Base-by-base conservation (phyloP, 2,797 vertebrate genomes). In the Eutrigla gurnardus region DNA sequence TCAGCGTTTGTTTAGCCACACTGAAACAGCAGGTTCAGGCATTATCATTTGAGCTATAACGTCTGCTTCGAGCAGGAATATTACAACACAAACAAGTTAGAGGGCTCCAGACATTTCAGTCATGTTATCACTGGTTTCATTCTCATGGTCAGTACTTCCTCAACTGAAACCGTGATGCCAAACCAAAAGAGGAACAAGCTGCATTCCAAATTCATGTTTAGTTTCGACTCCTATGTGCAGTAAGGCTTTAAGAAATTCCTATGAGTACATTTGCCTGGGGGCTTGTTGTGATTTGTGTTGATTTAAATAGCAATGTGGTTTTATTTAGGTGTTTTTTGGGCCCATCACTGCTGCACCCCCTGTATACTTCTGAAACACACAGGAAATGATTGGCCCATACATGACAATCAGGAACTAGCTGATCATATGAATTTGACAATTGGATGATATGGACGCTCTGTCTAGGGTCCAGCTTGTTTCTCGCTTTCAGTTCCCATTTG, bases 141-240 rank as follows among this genome's bases (percentile, higher is more conserved):
- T 89, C 84, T 89, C 89, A 89, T 85, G 80, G 85, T 88, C 82
- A 81, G 17, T 59, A 91, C 91, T 95, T 95, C 94, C 94, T 89
- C 92, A 89, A 88, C 86, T 80, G 3, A 68, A 88, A 86, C 86
- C 89, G 89, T 78, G 80, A 84, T 78, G 80, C 73, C 77, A 75
- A 33, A 86, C 52, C 84, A 92, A 94, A 95, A 94, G 88, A 80
- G 93, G 94, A 95, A 95, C 92, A 84, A 82, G 58, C 3, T 54
- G 18, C 37, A 79, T 72, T 90, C 89, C 80, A 86, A 91, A 93
- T 91, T 94, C 87, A 84, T 89, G 94, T 94, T 94, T 93, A 81
- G 88, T 92, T 94, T 92, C 80, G 2, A 60, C 78, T 62, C 49
- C 52, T 71, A 55, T 46, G 39, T 76, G 65, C 70, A 79, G 36